Conservation (phyloP, 2,888 invertebrate genomes). For the Tachystola acroxantha region DNA sequence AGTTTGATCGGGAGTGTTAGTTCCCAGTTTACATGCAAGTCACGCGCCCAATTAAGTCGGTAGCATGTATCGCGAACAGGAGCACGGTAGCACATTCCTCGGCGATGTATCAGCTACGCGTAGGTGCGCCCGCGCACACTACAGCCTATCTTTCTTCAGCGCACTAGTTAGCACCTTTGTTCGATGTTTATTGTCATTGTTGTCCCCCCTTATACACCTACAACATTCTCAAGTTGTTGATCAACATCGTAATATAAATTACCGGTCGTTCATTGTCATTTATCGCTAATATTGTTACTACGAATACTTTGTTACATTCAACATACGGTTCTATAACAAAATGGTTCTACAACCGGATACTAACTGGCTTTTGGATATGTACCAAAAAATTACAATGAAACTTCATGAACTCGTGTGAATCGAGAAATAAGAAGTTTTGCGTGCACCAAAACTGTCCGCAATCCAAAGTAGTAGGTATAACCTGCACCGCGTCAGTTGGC, state of each 20-base stretch:
- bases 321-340: no score
- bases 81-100: conserved; percentile 42
- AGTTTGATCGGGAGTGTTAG: conserved; percentile 14
- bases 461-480: conserved; percentile 23
- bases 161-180: conserved; percentile 1
- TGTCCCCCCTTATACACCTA: conserved; percentile 8
- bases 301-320: no score
- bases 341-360: no score
- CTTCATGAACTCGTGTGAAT: conserved; percentile 5
- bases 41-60: conserved; percentile 31
- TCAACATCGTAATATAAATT: conserved; percentile 4
- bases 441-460: conserved; percentile 18
- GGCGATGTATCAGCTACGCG: conserved; percentile 37
- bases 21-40: conserved; percentile 21
- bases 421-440: conserved; percentile 18
- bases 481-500: conserved; percentile 47
- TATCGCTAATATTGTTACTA: no score
- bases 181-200: conserved; percentile 9
- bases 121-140: conserved; percentile 22
- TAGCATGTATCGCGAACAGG: conserved; percentile 33
- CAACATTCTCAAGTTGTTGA: conserved; percentile 2
- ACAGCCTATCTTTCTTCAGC: conserved; percentile 16
- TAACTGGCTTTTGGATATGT: no score
- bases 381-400: conserved; percentile 10
- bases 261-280: conserved; percentile 1